Evolutionary conservation across 2,797 vertebrate genomes (phyloP).

Genomic region (Danio jaintianensis): DNA sequence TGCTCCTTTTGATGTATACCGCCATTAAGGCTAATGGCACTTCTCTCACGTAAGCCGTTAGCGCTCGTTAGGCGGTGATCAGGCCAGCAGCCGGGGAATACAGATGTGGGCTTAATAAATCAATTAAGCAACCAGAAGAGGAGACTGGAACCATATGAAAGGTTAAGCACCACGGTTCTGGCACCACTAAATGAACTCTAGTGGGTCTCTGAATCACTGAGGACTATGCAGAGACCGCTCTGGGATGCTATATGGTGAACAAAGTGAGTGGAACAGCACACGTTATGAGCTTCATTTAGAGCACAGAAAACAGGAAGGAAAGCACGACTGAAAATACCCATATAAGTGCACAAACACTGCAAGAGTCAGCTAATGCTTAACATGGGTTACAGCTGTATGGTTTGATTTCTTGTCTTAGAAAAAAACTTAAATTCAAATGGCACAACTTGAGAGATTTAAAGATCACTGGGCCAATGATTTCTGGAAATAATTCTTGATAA

Average conservation of each 20-base stretch:
- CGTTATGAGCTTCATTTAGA: constrained; percentile 38
- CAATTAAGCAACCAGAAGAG: constrained; percentile 79
- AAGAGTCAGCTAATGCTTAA: not conserved
- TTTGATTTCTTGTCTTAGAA: not conserved
- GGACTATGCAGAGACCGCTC: constrained; percentile 22
- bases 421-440: not conserved
- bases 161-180: constrained; percentile 58
- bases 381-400: not conserved
- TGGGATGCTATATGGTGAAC: constrained; percentile 27
- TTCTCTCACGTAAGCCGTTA: constrained; percentile 87
- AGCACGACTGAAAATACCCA: constrained; percentile 15
- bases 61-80: constrained; percentile 85
- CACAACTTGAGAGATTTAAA: not conserved
- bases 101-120: constrained; percentile 83
- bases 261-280: constrained; percentile 16
- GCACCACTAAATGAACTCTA: constrained; percentile 57
- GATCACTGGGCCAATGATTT: not conserved
- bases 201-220: constrained; percentile 34
- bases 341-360: not conserved
- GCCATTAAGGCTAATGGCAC: constrained; percentile 85
- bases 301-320: constrained; percentile 9
- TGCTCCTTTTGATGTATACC: constrained; percentile 70
- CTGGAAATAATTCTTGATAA: not conserved
- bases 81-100: constrained; percentile 79
- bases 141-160: constrained; percentile 75